phyloP scores from a whole-genome alignment of 2,113 vertebrate genomes.

The Thamnaconus septentrionalis region DNA sequence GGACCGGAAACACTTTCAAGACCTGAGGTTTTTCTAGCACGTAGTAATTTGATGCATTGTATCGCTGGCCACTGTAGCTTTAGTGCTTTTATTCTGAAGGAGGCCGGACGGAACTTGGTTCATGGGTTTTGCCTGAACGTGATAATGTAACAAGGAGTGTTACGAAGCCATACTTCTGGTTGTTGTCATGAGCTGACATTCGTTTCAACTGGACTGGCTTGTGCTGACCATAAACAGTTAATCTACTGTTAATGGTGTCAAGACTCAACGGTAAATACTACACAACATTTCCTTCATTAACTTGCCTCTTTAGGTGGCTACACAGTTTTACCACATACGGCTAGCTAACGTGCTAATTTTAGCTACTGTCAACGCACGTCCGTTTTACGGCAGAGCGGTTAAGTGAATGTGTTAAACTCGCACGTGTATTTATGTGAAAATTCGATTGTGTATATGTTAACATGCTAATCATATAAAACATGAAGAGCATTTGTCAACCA shows the following conservation, averaged over 20 bases:
- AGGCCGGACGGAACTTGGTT: conserved; percentile 4
- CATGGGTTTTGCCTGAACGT: background rate
- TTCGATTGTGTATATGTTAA: too few relatives aligned
- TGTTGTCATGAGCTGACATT: background rate
- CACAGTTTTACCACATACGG: background rate
- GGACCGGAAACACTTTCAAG: too few relatives aligned
- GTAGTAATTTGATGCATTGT: too few relatives aligned
- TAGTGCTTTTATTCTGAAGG: conserved; percentile 46
- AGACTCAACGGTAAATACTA: conserved; percentile 37
- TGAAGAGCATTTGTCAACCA: too few relatives aligned
- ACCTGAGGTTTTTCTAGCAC: too few relatives aligned
- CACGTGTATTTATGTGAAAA: too few relatives aligned
- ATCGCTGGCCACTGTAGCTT: too few relatives aligned
- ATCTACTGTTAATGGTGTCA: background rate
- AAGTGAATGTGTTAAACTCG: too few relatives aligned
- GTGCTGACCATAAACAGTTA: background rate
- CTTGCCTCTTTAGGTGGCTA: background rate
- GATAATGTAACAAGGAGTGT: background rate
- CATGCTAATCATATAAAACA: too few relatives aligned
- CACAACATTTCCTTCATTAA: conserved; percentile 39
- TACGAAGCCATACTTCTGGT: background rate
- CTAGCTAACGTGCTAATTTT: conserved; percentile 27
- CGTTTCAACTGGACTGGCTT: background rate
- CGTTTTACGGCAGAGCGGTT: too few relatives aligned
- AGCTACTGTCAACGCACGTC: background rate